phyloP scores from a whole-genome alignment of 2,888 invertebrate genomes.

The Nemoura dubitans region DNA sequence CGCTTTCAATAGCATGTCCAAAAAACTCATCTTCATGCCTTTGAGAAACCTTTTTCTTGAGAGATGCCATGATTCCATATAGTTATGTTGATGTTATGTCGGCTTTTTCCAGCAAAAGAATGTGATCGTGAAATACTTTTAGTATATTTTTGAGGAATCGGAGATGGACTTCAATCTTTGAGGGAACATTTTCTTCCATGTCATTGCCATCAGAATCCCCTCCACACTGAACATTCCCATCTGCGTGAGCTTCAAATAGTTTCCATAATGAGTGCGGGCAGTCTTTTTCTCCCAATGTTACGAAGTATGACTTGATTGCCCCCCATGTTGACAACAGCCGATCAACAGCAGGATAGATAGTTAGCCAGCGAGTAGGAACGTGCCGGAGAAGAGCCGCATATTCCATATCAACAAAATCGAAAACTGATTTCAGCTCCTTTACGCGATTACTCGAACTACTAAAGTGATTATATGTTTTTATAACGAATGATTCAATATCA shows the following conservation, averaged over 20 bases:
- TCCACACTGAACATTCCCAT: slow-evolving; percentile 16
- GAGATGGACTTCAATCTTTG: slow-evolving; percentile 31
- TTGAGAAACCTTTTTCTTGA: slow-evolving; percentile 27
- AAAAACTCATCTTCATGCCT: slow-evolving; percentile 31
- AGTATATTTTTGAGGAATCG: slow-evolving; percentile 31
- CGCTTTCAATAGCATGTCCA: slow-evolving; percentile 25
- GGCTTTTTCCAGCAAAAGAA: slow-evolving; percentile 20
- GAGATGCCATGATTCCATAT: slow-evolving; percentile 25
- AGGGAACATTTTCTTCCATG: slow-evolving; percentile 3
- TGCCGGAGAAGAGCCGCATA: slow-evolving; percentile 27
- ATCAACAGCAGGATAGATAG: slow-evolving; percentile 33
- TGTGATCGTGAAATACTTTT: slow-evolving; percentile 19
- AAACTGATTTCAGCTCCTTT: slow-evolving; percentile 29
- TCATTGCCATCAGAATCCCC: slow-evolving; percentile 24
- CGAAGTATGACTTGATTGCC: slow-evolving; percentile 31
- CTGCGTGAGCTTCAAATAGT: slow-evolving; percentile 29
- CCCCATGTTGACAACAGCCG: slow-evolving; percentile 29
- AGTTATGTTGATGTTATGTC: slow-evolving; percentile 12
- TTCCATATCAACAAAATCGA: slow-evolving; percentile 34
- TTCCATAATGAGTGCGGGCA: slow-evolving; percentile 26
- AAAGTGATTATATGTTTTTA: slow-evolving; percentile 27
- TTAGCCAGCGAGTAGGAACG: slow-evolving; percentile 31
- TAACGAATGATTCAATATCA: slow-evolving; percentile 24
- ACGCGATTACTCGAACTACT: slow-evolving; percentile 31
- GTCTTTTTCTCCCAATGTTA: slow-evolving; percentile 33